Percentiles rank a stretch among this genome's conserved stretches.
Evolutionary conservation across 1,140 invertebrate genomes (phyloP).

Genomic region (Conopomorpha cramerella): DNA sequence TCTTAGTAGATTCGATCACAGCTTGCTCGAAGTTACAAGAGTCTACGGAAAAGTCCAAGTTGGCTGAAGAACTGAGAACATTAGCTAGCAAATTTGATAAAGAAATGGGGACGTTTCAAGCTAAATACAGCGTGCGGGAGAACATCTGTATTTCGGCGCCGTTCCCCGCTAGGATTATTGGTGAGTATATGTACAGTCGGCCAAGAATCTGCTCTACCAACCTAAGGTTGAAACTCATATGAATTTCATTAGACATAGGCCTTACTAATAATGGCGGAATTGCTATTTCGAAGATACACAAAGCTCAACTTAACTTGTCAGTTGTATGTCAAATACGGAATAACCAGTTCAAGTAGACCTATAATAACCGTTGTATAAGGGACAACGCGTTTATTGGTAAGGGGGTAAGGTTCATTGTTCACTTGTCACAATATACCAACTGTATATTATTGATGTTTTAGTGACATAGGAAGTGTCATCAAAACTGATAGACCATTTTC

Average conservation of each 20-base stretch:
- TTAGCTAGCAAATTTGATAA: constrained; percentile 22
- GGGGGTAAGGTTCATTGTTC: too few relatives aligned
- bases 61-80: constrained; percentile 18
- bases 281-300: too few relatives aligned
- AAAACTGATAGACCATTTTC: too few relatives aligned
- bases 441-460: too few relatives aligned
- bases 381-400: too few relatives aligned
- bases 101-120: constrained; percentile 20
- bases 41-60: constrained; percentile 19
- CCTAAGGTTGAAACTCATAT: too few relatives aligned
- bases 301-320: neutral
- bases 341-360: too few relatives aligned
- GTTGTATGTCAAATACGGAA: neutral
- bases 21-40: constrained; percentile 26
- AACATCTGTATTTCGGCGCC: constrained; percentile 23
- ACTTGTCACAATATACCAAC: too few relatives aligned
- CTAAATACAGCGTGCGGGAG: constrained; percentile 15
- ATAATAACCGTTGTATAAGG: too few relatives aligned
- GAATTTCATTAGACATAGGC: too few relatives aligned
- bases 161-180: constrained; percentile 37
- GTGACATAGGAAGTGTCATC: too few relatives aligned
- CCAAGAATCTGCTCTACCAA: neutral
- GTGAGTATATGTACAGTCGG: constrained; percentile 12
- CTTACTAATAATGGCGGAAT: too few relatives aligned
- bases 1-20: constrained; percentile 29